Evolutionary conservation across 2,797 vertebrate species (phyloP).

Genomic region (Acipenser ruthenus): DNA sequence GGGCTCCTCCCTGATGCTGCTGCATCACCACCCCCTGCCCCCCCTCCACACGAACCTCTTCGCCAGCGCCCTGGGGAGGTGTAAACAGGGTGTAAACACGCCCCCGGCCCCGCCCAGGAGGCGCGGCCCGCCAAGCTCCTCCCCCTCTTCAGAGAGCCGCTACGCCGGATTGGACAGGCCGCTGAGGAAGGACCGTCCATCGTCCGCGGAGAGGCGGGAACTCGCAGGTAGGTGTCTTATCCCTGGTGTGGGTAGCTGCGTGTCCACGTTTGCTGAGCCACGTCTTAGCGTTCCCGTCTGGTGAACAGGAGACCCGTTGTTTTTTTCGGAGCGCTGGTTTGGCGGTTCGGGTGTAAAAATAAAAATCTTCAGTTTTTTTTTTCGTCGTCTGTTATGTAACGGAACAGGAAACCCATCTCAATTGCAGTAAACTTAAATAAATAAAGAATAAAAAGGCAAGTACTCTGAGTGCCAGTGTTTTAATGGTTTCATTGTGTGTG

Average conservation of each 20-base stretch:
- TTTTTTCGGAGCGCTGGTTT: no score
- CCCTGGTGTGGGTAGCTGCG: background rate
- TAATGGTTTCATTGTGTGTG: no score
- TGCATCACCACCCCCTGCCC: constrained; percentile 35
- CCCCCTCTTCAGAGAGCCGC: constrained; percentile 34
- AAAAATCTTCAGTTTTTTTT: no score
- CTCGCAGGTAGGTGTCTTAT: constrained; percentile 58
- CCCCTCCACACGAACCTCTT: constrained; percentile 80
- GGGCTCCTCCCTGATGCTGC: constrained; percentile 28
- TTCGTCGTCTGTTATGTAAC: no score
- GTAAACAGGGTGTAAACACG: constrained; percentile 46
- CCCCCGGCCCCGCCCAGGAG: constrained; percentile 55
- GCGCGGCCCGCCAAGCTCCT: constrained; percentile 39
- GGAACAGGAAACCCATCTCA: no score
- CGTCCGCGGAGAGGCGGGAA: constrained; percentile 64
- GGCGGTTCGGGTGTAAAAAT: no score
- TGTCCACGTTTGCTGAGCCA: no score
- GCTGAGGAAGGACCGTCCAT: constrained; percentile 65
- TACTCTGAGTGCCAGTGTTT: no score
- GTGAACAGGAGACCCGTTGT: no score
- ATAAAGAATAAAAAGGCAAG: no score
- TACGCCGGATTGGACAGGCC: constrained; percentile 61
- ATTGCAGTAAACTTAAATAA: no score
- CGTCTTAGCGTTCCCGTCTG: no score
- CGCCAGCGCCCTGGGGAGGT: constrained; percentile 75